Conservation (phyloP, 2,888 invertebrate species). For the Polydrusus cervinus region DNA sequence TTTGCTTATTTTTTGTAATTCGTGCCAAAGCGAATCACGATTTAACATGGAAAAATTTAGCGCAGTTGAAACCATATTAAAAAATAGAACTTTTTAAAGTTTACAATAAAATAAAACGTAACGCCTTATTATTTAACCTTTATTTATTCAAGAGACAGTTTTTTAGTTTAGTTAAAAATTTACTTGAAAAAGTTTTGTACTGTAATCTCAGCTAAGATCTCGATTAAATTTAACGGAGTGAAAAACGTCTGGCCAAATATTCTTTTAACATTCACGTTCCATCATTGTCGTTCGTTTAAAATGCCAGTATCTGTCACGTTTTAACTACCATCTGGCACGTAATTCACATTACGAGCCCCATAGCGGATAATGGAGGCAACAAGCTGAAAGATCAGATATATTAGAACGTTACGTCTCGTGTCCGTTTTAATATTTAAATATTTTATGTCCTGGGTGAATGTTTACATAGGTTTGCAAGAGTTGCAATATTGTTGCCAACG, state of each 20-base stretch:
- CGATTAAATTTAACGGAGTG: not conserved
- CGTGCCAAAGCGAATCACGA: no score
- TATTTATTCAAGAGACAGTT: no score
- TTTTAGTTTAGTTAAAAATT: no score
- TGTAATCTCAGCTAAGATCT: not conserved
- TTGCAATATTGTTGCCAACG: not conserved
- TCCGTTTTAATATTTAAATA: not conserved
- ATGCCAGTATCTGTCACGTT: not conserved
- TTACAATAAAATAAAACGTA: no score
- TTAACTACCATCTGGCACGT: not conserved
- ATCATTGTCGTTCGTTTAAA: not conserved
- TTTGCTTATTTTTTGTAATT: no score
- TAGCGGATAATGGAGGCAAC: constrained; percentile 5
- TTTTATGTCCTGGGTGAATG: no score
- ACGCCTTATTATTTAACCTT: no score
- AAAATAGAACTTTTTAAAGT: no score
- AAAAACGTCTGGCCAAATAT: not conserved
- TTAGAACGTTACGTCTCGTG: not conserved
- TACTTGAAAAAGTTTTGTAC: not conserved
- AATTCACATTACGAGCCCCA: not conserved
- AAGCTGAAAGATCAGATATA: constrained; percentile 7
- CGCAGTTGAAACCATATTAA: no score
- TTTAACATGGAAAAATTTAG: no score
- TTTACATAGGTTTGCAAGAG: not conserved
- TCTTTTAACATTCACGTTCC: not conserved